phyloP scores from a whole-genome alignment of 2,113 vertebrate species.

The Propithecus coquereli region DNA sequence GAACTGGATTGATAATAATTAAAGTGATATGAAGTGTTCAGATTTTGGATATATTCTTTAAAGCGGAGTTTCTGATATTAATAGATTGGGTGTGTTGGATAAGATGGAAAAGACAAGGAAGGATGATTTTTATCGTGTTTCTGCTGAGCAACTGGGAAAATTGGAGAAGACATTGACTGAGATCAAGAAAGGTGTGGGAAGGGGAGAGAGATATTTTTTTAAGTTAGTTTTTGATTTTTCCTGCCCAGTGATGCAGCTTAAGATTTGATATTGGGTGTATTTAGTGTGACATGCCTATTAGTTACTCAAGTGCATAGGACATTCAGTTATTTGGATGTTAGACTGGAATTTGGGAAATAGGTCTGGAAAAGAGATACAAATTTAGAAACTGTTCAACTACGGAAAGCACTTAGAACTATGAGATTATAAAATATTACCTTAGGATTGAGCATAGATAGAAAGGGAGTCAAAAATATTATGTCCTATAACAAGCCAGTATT shows the following conservation, averaged over 20 bases:
- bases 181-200: neutral
- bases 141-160: neutral
- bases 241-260: no score
- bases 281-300: neutral
- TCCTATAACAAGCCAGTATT: neutral
- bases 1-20: neutral
- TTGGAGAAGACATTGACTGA: no score
- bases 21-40: neutral
- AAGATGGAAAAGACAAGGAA: neutral
- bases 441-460: neutral
- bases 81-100: neutral
- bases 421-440: neutral
- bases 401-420: neutral
- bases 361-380: neutral
- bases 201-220: neutral
- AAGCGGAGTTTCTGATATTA: neutral
- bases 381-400: neutral
- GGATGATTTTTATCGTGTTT: neutral
- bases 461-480: neutral
- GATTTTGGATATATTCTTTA: neutral
- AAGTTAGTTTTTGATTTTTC: neutral
- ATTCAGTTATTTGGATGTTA: neutral
- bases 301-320: no score
- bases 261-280: neutral
- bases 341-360: neutral